phyloP scores from a whole-genome alignment of 2,888 invertebrate species.

The Gnatocerus cornutus region DNA sequence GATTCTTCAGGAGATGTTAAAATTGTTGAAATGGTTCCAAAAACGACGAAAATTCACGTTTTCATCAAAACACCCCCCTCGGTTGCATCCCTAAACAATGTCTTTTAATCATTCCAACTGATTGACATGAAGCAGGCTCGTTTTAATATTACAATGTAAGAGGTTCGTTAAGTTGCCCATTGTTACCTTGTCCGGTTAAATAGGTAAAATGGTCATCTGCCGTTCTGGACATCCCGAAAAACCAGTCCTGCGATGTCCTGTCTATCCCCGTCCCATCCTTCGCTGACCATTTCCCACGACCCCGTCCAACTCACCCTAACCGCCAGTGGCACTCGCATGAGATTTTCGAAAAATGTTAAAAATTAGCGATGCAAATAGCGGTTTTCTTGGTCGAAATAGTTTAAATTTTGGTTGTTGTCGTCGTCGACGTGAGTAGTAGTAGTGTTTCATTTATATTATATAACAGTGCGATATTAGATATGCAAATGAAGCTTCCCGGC shows the following conservation, averaged over 20 bases:
- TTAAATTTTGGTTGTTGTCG: slow-evolving; percentile 45
- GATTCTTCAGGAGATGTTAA: no score
- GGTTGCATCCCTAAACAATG: slow-evolving; percentile 18
- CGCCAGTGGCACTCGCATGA: not conserved
- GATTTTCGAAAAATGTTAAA: no score
- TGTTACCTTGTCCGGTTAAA: slow-evolving; percentile 47
- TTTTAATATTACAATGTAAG: slow-evolving; percentile 43
- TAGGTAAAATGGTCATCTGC: slow-evolving; percentile 49
- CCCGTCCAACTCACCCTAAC: slow-evolving; percentile 7
- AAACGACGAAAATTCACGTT: no score
- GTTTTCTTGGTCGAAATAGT: slow-evolving; percentile 34
- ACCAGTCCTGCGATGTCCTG: slow-evolving; percentile 51
- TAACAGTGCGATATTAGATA: slow-evolving; percentile 70
- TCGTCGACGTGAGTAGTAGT: slow-evolving; percentile 35
- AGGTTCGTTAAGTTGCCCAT: slow-evolving; percentile 49
- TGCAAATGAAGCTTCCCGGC: slow-evolving; percentile 67
- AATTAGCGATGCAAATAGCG: slow-evolving; percentile 34
- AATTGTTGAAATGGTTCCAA: no score
- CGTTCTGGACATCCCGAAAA: slow-evolving; percentile 45
- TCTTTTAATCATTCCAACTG: slow-evolving; percentile 23
- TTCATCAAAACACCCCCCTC: no score
- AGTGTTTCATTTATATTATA: slow-evolving; percentile 68
- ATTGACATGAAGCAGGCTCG: slow-evolving; percentile 31
- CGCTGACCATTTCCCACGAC: slow-evolving; percentile 45
- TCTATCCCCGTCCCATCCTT: slow-evolving; percentile 43